A percentile compares a stretch with the other conserved stretches of the same genome.
Evolutionary conservation across 2,888 invertebrate species (phyloP).

Genomic region (Chrysomela aeneicollis): DNA sequence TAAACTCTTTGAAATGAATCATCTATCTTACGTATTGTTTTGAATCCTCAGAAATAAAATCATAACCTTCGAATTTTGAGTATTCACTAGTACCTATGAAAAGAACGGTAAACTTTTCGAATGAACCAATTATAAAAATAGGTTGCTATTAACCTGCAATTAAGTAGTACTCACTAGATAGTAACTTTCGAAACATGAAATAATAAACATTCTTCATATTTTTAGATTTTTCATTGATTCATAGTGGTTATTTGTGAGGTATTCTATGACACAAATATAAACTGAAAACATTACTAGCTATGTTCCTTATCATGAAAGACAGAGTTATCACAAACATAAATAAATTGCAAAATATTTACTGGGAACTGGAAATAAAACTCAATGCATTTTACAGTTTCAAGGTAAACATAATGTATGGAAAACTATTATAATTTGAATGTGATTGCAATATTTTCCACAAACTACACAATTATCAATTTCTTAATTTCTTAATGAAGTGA

Average conservation of each 20-base stretch:
- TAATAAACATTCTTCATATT: slow-evolving; percentile 21
- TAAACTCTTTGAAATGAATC: no score
- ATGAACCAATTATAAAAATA: not conserved
- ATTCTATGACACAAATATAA: not conserved
- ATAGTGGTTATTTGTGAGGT: not conserved
- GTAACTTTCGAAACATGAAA: slow-evolving; percentile 10
- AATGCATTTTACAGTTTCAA: not conserved
- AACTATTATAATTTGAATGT: no score
- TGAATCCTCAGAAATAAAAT: no score
- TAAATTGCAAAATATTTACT: not conserved
- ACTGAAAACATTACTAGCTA: not conserved
- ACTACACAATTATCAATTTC: no score
- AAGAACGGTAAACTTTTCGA: no score
- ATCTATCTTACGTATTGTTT: no score
- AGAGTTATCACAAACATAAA: not conserved
- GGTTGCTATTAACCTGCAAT: slow-evolving; percentile 17
- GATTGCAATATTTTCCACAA: no score
- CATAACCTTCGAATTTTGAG: no score
- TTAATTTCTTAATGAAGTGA: no score
- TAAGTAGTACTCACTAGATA: slow-evolving; percentile 17
- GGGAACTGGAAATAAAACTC: not conserved
- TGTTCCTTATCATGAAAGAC: not conserved
- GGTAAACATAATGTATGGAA: not conserved
- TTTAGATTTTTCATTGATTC: not conserved
- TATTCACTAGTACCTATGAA: no score